These are phyloP conservation scores for Caenorhabditis sp. DNA, from an alignment of 2,888 invertebrate genomes.

Conservation along the genomic window DNA sequence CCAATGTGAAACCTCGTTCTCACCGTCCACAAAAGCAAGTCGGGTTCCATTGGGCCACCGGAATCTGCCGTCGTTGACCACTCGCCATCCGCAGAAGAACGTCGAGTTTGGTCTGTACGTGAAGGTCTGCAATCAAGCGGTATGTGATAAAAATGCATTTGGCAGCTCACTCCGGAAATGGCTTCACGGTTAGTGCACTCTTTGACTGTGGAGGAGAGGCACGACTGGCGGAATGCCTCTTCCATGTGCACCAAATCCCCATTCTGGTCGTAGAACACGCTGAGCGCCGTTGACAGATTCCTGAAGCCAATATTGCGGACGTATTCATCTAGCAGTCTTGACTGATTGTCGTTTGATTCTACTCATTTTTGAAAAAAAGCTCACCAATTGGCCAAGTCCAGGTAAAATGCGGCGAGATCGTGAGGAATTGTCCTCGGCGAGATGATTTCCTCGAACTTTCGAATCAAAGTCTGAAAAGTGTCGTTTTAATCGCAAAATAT, in stretches of 20 bases:
- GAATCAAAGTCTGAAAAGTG: constrained; percentile 36
- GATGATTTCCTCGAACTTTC: constrained; percentile 42
- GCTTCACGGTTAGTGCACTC: constrained; percentile 38
- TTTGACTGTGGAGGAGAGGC: constrained; percentile 33
- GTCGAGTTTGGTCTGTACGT: constrained; percentile 17
- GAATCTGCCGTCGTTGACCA: constrained; percentile 51
- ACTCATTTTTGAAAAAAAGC: no score
- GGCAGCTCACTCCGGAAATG: constrained; percentile 31
- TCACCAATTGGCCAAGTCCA: constrained; percentile 59
- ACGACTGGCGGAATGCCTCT: constrained; percentile 50
- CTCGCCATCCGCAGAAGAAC: constrained; percentile 35
- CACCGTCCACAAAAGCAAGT: constrained; percentile 45
- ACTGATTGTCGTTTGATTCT: no score
- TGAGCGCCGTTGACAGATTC: constrained; percentile 44
- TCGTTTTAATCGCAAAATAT: not conserved
- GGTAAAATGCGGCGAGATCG: constrained; percentile 58
- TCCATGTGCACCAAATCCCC: constrained; percentile 56
- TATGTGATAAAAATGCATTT: no score
- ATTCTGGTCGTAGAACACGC: constrained; percentile 54
- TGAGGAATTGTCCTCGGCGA: constrained; percentile 45
- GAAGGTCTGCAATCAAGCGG: constrained; percentile 16
- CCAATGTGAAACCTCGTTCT: not conserved
- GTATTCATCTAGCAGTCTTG: no score
- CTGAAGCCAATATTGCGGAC: no score
- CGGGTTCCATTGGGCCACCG: constrained; percentile 50